Base-by-base conservation (phyloP, 2,797 vertebrate species). In the Echeneis naucrates region DNA sequence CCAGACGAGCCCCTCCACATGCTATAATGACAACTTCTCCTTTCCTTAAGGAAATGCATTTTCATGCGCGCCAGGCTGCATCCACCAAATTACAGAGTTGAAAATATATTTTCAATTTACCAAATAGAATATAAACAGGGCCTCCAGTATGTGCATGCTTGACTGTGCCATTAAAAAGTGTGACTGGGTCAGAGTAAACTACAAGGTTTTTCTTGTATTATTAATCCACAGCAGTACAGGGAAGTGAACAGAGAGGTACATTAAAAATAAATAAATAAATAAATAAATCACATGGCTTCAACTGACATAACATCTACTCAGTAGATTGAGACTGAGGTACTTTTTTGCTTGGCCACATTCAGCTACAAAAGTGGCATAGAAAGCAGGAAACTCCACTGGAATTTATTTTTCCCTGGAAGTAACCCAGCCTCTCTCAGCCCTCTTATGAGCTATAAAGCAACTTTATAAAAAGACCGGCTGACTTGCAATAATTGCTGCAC, bases 21-120 rank as follows among this genome's bases (percentile, higher is more conserved):
- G 77, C 84, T 82, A 83, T 92, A 92, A 92, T 91, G 83, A 94
- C 91, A 93, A 87, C 84, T 81, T 92, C 70, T 84, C 57, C 76
- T 83, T 65, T 88, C 76, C 86, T 87, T 47, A n/a, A 87, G 83
- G 90, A 92, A 92, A 90, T 66, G 56, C 21, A 51, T 85, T 89
- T 90, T 77, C 61, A 84, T 57, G 76, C 79, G 82, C 75, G 51
- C 80, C 72, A 67, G 42, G 37, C 70, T 68, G 54, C 68, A 72
- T 75, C 78, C 61, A 67, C 62, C 68, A 90, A 90, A 92, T 94
- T 88, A 89, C 27, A 90, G 71, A 69, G 72, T 14, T 13, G 30
- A 66, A 54, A 79, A 85, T 69, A 86, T 82, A 86, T 82, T 90
- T 92, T 89, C 70, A 86, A 83, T 84, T 76, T 3, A 45, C 59